A percentile compares a stretch with the other conserved stretches of the same genome.
phyloP scores from a whole-genome alignment of 1,140 invertebrate genomes.

The Notospermus geniculatus region DNA sequence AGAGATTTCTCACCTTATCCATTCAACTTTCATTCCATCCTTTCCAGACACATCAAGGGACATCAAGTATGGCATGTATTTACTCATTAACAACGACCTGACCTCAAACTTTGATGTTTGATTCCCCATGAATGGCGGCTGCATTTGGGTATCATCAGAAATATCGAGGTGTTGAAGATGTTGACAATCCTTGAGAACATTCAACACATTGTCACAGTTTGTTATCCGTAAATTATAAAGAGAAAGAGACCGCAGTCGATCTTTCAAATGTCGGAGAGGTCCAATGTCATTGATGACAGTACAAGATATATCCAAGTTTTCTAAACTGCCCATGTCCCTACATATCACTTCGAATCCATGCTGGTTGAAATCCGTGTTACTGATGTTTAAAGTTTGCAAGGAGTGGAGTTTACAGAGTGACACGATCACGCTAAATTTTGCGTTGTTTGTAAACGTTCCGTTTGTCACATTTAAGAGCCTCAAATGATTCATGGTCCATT shows the following conservation, averaged over 20 bases:
- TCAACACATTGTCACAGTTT: slow-evolving; percentile 55
- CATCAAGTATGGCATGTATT: slow-evolving; percentile 63
- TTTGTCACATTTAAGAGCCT: slow-evolving; percentile 66
- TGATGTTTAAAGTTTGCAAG: slow-evolving; percentile 69
- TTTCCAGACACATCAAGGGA: slow-evolving; percentile 72
- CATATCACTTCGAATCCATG: slow-evolving; percentile 69
- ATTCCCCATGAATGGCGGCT: slow-evolving; percentile 39
- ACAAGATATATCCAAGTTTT: slow-evolving; percentile 70
- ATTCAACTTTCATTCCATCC: slow-evolving; percentile 60
- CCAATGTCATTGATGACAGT: slow-evolving; percentile 69
- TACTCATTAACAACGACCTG: slow-evolving; percentile 47
- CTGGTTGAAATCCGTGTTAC: slow-evolving; percentile 71
- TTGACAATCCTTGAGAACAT: slow-evolving; percentile 63
- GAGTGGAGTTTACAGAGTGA: slow-evolving; percentile 59
- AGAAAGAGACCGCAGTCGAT: slow-evolving; percentile 63
- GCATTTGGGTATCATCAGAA: slow-evolving; percentile 61
- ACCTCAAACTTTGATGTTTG: slow-evolving; percentile 50
- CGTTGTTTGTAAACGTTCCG: slow-evolving; percentile 66
- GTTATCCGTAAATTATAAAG: slow-evolving; percentile 67
- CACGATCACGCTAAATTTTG: slow-evolving; percentile 54
- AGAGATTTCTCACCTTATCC: slow-evolving; percentile 31
- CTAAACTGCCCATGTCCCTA: slow-evolving; percentile 67
- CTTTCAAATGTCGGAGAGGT: slow-evolving; percentile 64
- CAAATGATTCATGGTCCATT: slow-evolving; percentile 72
- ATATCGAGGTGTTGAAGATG: slow-evolving; percentile 67